Base-by-base conservation (phyloP, 2,113 vertebrate species). In the Poeciliopsis prolifica region DNA sequence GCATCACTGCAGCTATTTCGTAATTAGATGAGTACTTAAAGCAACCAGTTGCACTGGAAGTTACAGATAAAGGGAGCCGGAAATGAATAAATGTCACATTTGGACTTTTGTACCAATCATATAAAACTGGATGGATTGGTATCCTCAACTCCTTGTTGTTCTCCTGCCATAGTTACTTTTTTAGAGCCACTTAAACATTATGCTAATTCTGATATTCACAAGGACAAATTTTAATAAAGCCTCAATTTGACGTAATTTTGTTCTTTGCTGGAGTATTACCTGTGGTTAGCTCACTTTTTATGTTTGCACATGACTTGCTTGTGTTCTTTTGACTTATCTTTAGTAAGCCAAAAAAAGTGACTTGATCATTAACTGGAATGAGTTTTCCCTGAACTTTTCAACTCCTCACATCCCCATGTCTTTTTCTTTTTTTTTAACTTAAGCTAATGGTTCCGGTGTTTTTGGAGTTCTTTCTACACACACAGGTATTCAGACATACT, bases 331-430 rank as follows among this genome's bases (percentile, higher is more conserved):
- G 22, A 1, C 54, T 35, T 60, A 51, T 48, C 26, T 13, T 61
- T 10, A 66, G 35, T 61, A n/a, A 19, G 4, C 11, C 19, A 26
- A 71, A 33, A 58, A 37, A 15, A 84, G 54, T 90, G 77, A 74
- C 48, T 77, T 61, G 29, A 60, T 68, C 29, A 22, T 58, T n/a
- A 58, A n/a, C 5, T 24, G 10, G n/a, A 6, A n/a, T 2, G 51
- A 24, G 24, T 65, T 62, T 71, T 69, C 29, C 61, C 61, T 93
- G 93, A 95, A 95, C 94, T 95, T 92, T 95, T 95, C 89, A 93
- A 92, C 94, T 88, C 62, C 60, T 93, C 70, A 92, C 90, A 92
- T 91, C 75, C 79, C 51, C 78, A 5, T 83, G 74, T 83, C 92
- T 88, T 89, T 58, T 37, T 37, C 10, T 35, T 35, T 7, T 35